Base-by-base conservation (phyloP, 2,888 invertebrate genomes). In the Bruchidius siliquastri region DNA sequence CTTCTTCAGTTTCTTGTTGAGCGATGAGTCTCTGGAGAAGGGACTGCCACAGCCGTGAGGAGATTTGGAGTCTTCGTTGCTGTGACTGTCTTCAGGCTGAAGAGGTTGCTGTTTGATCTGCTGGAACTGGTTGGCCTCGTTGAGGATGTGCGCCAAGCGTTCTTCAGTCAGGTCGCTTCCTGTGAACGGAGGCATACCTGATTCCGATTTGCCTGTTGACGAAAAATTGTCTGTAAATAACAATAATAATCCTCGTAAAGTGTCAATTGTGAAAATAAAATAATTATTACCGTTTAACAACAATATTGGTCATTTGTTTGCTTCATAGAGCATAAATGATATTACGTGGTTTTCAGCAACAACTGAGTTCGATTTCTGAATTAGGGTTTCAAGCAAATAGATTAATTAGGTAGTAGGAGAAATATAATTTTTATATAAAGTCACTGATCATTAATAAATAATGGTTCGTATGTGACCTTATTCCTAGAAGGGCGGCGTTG, bases 121-220 rank as follows among this genome's bases (percentile, higher is more conserved):
- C 74, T 82, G 82, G 75, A 96, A 91, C 81, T 95, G 94, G 72
- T 96, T 95, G 22, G 98, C 97, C 84, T 98, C 98, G 83, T 91
- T 95, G 75, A 98, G 91, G 84, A 98, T 97, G 86, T 97, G 97
- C 71, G 94, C 95, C 79, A 98, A 93, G 77, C 98, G 90, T 83
- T 98, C 98, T 84, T 98, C 98, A 30, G 95, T 95, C 81, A 92
- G 91, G 80, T 92, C 91, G 72, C 91, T 89, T 72, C 94, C 93
- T 70, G 93, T 89, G 85, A 94, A 95, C 32, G 92, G 91, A 73
- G 94, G 92, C 85, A 94, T 90, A 75, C 92, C 92, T 79, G 94
- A 92, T 80, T 94, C 93, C 86, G 96, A 96, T 91, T 94, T 94
- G 86, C 94, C 94, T 90, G 92, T 88, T 83, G 86, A 86, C 81